These are phyloP conservation scores for Drosophila novamexicana DNA, from an alignment of 1,140 invertebrate genomes.

Conservation along the genomic window DNA sequence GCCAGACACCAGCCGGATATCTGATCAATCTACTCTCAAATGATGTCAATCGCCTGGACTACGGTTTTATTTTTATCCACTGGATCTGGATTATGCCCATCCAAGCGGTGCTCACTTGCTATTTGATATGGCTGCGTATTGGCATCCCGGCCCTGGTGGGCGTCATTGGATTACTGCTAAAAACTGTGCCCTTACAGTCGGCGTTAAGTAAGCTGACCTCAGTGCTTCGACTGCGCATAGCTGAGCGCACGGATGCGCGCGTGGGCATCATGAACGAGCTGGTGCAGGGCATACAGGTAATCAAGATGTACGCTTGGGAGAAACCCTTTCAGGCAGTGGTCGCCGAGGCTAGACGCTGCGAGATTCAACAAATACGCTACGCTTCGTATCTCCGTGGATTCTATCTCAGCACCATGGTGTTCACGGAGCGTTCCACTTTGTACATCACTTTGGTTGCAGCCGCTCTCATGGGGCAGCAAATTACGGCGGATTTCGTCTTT, in stretches of 20 bases:
- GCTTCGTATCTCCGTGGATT: conserved; percentile 90
- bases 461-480: conserved; percentile 87
- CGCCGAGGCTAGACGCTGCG: conserved; percentile 85
- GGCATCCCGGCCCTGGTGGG: conserved; percentile 90
- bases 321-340: conserved; percentile 88
- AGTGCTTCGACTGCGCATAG: conserved; percentile 85
- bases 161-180: conserved; percentile 86
- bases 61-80: conserved; percentile 87
- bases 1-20: conserved; percentile 91
- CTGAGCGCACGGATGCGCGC: conserved; percentile 88
- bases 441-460: conserved; percentile 90
- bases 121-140: conserved; percentile 89
- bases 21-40: conserved; percentile 94
- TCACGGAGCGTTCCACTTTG: conserved; percentile 90
- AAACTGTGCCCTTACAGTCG: conserved; percentile 89
- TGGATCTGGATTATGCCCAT: conserved; percentile 89
- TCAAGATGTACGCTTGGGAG: conserved; percentile 94
- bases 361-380: conserved; percentile 89
- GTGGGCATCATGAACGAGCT: conserved; percentile 93
- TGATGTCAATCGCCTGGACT: conserved; percentile 89
- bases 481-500: conserved; percentile 90
- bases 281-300: conserved; percentile 89
- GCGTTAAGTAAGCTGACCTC: conserved; percentile 86
- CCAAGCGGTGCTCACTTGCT: conserved; percentile 86
- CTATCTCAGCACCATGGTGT: conserved; percentile 88